Conservation (phyloP, 1,140 invertebrate genomes). For the Globodera rostochiensis region DNA sequence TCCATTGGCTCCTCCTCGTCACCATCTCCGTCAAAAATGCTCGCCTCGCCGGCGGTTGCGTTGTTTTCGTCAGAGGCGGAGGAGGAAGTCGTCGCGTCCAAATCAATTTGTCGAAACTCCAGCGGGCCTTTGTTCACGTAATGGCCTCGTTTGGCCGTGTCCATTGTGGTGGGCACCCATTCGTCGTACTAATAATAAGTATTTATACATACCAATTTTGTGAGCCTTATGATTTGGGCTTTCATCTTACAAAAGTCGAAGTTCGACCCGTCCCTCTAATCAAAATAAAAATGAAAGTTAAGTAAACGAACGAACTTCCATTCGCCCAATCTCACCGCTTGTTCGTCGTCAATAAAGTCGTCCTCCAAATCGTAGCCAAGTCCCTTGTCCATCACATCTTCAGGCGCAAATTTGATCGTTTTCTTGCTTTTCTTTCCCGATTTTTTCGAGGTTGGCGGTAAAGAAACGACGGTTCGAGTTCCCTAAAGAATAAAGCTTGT, state of each 20-base stretch:
- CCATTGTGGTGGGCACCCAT: slow-evolving; percentile 53
- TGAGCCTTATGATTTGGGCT: too few species aligned
- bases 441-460: slow-evolving; percentile 23
- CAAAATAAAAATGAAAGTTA: too few species aligned
- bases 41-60: neutral
- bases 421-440: slow-evolving; percentile 40
- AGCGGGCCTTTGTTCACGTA: slow-evolving; percentile 52
- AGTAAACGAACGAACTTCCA: too few species aligned
- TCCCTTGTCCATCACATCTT: slow-evolving; percentile 52
- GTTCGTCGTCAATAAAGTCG: slow-evolving; percentile 52
- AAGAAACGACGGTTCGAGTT: neutral
- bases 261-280: too few species aligned
- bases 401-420: slow-evolving; percentile 31
- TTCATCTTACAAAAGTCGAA: too few species aligned
- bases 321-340: slow-evolving; percentile 37
- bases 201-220: slow-evolving; percentile 18
- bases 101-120: slow-evolving; percentile 35
- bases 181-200: slow-evolving; percentile 46
- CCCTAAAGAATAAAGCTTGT: slow-evolving; percentile 22
- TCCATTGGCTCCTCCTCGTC: slow-evolving; percentile 2
- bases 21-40: neutral
- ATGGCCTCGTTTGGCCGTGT: slow-evolving; percentile 46
- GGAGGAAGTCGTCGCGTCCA: slow-evolving; percentile 4
- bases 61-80: neutral
- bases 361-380: slow-evolving; percentile 56